Percentiles rank a stretch among this genome's conserved stretches.
Conservation (phyloP, 1,140 invertebrate genomes). For the Dendrolimus punctatus region DNA sequence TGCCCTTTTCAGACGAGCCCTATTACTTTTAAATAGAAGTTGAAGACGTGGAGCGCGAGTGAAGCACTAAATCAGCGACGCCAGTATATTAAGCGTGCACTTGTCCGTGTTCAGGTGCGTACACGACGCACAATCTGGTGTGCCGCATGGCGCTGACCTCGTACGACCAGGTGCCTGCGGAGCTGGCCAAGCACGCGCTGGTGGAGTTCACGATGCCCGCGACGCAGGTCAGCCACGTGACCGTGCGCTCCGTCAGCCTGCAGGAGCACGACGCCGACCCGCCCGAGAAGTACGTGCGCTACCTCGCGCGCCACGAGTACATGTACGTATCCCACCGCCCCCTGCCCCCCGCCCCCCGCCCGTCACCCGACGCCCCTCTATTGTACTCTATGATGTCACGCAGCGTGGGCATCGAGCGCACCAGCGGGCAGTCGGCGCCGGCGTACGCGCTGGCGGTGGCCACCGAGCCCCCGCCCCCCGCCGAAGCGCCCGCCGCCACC, state of each 20-base stretch:
- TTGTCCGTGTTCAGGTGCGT: constrained; percentile 81
- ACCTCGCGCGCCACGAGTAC: constrained; percentile 97
- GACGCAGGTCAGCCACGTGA: constrained; percentile 97
- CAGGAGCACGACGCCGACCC: constrained; percentile 92
- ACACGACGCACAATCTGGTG: constrained; percentile 95
- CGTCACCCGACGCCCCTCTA: no score
- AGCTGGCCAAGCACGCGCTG: constrained; percentile 88
- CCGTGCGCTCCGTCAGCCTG: constrained; percentile 95
- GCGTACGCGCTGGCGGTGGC: constrained; percentile 83
- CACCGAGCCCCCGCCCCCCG: constrained; percentile 55
- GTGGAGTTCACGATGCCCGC: constrained; percentile 99
- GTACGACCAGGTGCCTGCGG: constrained; percentile 97
- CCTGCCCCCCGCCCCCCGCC: background rate
- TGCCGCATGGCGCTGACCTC: constrained; percentile 95
- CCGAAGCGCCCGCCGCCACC: constrained; percentile 56
- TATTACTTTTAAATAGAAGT: constrained; percentile 51
- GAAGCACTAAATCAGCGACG: no score
- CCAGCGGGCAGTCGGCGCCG: constrained; percentile 81
- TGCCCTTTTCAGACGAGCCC: no score
- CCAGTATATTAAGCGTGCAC: constrained; percentile 79
- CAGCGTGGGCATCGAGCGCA: constrained; percentile 90
- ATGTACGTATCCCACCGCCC: constrained; percentile 73
- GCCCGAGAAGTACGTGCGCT: constrained; percentile 98
- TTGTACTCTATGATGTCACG: constrained; percentile 2
- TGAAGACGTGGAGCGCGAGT: no score